Evolutionary conservation across 2,113 vertebrate genomes (phyloP).

Genomic region (Bos indicus): DNA sequence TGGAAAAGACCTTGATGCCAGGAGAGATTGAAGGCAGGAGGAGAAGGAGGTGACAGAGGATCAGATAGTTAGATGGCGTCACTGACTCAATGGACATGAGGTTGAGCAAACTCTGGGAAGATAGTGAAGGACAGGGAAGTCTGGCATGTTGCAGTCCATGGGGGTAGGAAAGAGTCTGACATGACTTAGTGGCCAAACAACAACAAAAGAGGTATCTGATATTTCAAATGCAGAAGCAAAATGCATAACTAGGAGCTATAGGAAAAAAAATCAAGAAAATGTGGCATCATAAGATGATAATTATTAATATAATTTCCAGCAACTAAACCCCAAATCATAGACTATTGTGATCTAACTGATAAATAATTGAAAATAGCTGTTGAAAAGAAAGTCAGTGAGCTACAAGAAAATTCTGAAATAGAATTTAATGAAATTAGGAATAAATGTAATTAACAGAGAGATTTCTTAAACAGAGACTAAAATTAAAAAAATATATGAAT

Average conservation of each 20-base stretch:
- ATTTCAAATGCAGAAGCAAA: background rate
- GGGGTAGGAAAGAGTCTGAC: no score
- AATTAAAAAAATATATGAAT: background rate
- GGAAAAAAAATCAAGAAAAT: background rate
- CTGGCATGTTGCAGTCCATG: background rate
- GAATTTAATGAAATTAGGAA: background rate
- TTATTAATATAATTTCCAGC: background rate
- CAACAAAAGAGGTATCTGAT: background rate
- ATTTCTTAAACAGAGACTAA: background rate
- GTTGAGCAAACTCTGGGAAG: background rate
- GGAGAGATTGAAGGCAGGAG: no score
- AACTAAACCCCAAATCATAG: background rate
- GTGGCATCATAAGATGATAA: background rate
- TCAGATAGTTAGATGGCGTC: background rate
- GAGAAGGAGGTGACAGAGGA: no score
- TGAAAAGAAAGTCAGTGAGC: background rate
- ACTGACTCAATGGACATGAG: background rate
- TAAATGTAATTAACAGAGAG: background rate
- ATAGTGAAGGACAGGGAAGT: background rate
- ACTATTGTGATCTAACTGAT: background rate
- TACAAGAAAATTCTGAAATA: background rate
- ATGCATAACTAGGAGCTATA: background rate
- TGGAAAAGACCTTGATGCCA: no score
- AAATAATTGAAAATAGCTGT: background rate
- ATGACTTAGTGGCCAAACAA: no score